Conservation (phyloP, 2,113 vertebrate species). For the Noctilio leporinus region DNA sequence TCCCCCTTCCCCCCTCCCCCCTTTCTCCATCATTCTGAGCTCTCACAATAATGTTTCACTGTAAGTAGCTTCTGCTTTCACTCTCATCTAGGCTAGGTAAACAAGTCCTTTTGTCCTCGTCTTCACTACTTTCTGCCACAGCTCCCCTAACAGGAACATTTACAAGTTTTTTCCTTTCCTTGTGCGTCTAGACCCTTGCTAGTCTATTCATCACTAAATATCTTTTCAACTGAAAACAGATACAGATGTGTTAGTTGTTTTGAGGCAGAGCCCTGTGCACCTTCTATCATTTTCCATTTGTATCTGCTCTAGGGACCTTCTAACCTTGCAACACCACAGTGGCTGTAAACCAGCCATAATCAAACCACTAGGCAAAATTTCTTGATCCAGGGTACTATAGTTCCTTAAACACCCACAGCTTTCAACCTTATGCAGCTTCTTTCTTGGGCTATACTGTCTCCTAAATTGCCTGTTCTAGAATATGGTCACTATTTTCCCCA, state of each 20-base stretch:
- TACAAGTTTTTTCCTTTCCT: background rate
- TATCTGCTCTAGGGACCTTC: background rate
- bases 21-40: background rate
- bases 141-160: background rate
- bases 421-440: background rate
- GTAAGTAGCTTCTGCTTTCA: background rate
- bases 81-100: background rate
- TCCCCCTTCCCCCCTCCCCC: no score
- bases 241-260: background rate
- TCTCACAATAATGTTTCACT: background rate
- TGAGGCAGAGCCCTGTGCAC: background rate
- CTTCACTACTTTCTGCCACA: background rate
- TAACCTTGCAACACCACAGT: background rate
- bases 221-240: background rate
- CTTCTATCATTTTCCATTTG: background rate
- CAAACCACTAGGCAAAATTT: background rate
- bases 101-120: background rate
- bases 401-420: background rate
- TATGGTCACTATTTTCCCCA: background rate
- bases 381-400: background rate
- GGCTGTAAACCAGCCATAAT: background rate
- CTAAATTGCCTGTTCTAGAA: background rate
- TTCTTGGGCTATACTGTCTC: background rate
- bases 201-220: background rate
- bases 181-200: background rate